phyloP scores from a whole-genome alignment of 2,113 vertebrate species.

The Vidua macroura region DNA sequence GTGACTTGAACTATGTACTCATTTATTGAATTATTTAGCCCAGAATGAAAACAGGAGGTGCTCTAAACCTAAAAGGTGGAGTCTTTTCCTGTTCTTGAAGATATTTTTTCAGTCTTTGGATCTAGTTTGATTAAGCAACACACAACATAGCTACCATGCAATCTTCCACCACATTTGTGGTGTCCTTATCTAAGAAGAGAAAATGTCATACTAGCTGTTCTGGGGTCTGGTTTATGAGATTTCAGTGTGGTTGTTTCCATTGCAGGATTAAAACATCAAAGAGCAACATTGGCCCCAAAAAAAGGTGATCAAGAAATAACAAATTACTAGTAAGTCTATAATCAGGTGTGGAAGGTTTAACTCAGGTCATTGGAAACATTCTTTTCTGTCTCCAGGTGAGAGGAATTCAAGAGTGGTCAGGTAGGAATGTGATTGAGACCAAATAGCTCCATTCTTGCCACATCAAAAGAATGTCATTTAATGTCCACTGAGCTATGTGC shows the following conservation, averaged over 20 bases:
- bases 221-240: neutral
- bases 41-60: neutral
- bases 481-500: neutral
- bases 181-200: neutral
- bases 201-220: neutral
- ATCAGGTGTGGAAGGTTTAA: neutral
- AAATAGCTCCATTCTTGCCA: neutral
- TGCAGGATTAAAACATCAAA: conserved; percentile 38
- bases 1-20: neutral
- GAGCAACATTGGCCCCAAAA: neutral
- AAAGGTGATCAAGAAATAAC: neutral
- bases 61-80: neutral
- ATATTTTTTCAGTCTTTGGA: neutral
- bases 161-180: neutral
- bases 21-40: neutral
- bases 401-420: neutral
- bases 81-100: neutral
- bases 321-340: neutral
- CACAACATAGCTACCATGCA: neutral
- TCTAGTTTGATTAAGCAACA: neutral
- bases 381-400: neutral
- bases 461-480: neutral
- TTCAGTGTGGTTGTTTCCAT: neutral
- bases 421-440: neutral
- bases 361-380: neutral